A percentile compares a stretch with the other conserved stretches of the same genome.
These are phyloP conservation scores for Iphiclides podalirius DNA, from an alignment of 2,888 invertebrate species.

Conservation along the genomic window DNA sequence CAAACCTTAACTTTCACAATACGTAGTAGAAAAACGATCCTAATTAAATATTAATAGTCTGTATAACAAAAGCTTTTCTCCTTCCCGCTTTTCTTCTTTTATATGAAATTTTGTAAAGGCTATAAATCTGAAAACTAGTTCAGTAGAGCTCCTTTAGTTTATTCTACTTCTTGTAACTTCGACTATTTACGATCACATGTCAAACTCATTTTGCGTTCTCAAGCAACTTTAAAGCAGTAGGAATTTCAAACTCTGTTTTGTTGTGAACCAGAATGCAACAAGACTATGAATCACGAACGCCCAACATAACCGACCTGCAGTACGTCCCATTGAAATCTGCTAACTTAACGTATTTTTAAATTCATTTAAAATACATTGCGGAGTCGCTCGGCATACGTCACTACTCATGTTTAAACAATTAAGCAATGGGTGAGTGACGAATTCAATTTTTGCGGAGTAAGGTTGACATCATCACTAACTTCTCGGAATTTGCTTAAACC, in stretches of 20 bases:
- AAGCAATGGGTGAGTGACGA: constrained; percentile 22
- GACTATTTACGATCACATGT: constrained; percentile 8
- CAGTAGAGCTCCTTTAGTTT: constrained; percentile 7
- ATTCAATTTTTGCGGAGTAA: constrained; percentile 9
- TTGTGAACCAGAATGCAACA: constrained; percentile 35
- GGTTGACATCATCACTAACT: constrained; percentile 51
- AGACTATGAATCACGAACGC: constrained; percentile 34
- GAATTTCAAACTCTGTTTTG: constrained; percentile 18
- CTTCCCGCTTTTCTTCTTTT: not conserved
- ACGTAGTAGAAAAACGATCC: no score
- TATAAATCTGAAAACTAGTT: constrained; percentile 17
- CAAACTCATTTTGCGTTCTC: constrained; percentile 10
- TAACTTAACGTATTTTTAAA: constrained; percentile 24
- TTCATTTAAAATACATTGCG: constrained; percentile 32
- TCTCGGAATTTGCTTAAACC: constrained; percentile 46
- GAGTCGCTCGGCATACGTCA: constrained; percentile 9
- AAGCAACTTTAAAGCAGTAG: constrained; percentile 14
- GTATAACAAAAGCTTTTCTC: not conserved
- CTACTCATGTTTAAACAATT: constrained; percentile 16
- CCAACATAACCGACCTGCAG: constrained; percentile 20
- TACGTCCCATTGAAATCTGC: constrained; percentile 16
- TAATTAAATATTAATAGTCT: not conserved
- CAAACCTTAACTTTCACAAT: no score
- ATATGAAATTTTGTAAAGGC: not conserved
- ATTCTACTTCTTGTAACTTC: constrained; percentile 1